Percentiles rank a stretch among this genome's conserved stretches.
These are phyloP conservation scores for Petrocephalus microphthalmus DNA, from an alignment of 2,113 vertebrate genomes.

Conservation along the genomic window DNA sequence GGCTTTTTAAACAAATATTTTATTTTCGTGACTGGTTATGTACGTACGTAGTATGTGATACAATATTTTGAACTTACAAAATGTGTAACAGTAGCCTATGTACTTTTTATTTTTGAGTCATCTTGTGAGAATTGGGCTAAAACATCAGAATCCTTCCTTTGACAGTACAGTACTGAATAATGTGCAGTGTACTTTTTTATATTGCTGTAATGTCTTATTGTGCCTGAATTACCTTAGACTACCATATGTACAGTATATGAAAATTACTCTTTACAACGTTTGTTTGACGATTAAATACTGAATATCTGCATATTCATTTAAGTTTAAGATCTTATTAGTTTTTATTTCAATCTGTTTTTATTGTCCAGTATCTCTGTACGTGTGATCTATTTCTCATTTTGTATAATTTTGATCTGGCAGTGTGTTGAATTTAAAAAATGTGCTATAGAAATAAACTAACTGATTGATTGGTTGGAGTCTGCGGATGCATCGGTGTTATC, in stretches of 20 bases:
- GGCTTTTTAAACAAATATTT: background rate
- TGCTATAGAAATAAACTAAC: background rate
- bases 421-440: background rate
- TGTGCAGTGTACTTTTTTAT: background rate
- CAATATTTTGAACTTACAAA: background rate
- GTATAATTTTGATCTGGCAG: background rate
- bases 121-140: background rate
- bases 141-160: background rate
- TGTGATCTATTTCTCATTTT: background rate
- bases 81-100: background rate
- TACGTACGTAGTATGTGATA: background rate
- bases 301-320: background rate
- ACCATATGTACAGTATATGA: background rate
- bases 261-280: background rate
- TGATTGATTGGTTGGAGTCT: background rate
- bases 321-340: background rate
- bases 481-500: background rate
- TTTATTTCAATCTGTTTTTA: background rate
- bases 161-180: background rate
- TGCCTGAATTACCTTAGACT: too few relatives aligned
- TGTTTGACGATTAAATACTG: background rate
- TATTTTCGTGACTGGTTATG: background rate
- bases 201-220: background rate
- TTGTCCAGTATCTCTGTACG: background rate
- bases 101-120: background rate